Conservation (phyloP, 2,888 invertebrate species). For the Charanyca ferruginea region DNA sequence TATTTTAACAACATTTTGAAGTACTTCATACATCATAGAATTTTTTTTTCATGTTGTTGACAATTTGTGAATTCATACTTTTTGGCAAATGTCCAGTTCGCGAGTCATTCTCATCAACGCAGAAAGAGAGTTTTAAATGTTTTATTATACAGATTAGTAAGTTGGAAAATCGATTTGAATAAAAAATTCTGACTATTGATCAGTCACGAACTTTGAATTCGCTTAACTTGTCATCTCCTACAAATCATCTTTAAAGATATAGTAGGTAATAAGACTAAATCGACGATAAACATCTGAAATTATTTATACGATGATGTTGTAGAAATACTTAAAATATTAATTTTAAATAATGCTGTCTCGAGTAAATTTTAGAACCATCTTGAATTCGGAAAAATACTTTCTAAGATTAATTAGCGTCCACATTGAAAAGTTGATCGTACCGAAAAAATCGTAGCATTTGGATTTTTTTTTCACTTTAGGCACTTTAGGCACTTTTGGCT, state of each 20-base stretch:
- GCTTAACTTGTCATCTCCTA: constrained; percentile 31
- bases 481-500: too few relatives aligned
- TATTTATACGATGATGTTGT: constrained; percentile 31
- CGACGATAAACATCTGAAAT: constrained; percentile 28
- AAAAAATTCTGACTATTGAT: constrained; percentile 33
- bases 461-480: too few relatives aligned
- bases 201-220: constrained; percentile 44
- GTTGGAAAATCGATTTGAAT: constrained; percentile 44
- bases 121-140: constrained; percentile 23
- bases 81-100: constrained; percentile 40
- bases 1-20: constrained; percentile 1
- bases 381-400: background rate
- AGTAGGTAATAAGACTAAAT: constrained; percentile 24
- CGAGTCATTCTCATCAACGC: constrained; percentile 16
- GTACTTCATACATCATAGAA: background rate
- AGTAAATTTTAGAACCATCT: background rate
- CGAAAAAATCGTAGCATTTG: too few relatives aligned
- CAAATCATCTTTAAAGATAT: constrained; percentile 49
- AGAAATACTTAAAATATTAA: constrained; percentile 25
- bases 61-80: constrained; percentile 14
- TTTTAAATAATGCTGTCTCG: background rate
- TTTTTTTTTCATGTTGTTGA: constrained; percentile 8
- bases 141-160: constrained; percentile 38
- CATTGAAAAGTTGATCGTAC: too few relatives aligned
- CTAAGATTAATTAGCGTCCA: background rate